Evolutionary conservation across 2,113 vertebrate genomes (phyloP).

Genomic region (Hydropotes inermis): DNA sequence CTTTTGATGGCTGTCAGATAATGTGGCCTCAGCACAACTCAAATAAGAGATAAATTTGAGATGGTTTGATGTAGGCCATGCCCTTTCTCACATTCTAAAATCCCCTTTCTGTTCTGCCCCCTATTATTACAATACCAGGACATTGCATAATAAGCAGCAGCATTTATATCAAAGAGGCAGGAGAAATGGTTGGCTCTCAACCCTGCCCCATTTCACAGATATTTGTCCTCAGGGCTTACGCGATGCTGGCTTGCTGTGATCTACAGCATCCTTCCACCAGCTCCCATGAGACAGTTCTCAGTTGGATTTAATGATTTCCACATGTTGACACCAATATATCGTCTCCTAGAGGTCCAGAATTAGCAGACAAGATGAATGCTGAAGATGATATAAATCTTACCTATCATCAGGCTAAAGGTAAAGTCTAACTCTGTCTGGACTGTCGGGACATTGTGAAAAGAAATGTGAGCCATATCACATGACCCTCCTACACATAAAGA

Average conservation of each 20-base stretch:
- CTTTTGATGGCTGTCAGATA: not conserved
- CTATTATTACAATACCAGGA: not conserved
- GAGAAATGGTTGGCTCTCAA: not conserved
- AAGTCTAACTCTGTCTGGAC: not conserved
- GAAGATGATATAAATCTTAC: not conserved
- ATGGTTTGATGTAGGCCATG: not conserved
- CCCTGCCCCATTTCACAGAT: not conserved
- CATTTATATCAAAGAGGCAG: not conserved
- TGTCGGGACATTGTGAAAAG: not conserved
- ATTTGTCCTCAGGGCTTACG: not conserved
- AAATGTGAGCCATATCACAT: not conserved
- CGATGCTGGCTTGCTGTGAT: not conserved
- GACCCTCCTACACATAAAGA: not conserved
- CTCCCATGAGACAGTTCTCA: not conserved
- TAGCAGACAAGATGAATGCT: not conserved
- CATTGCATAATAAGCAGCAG: not conserved
- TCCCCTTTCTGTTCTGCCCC: not conserved
- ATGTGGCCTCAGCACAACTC: not conserved
- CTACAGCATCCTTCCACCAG: not conserved
- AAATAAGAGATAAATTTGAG: not conserved
- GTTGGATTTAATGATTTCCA: not conserved
- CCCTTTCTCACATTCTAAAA: not conserved
- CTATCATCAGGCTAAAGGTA: not conserved
- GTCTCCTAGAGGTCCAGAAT: not conserved
- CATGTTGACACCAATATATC: not conserved